A percentile compares a stretch with the other conserved stretches of the same genome.
Conservation (phyloP, 2,888 invertebrate genomes). For the Laothoe populi region DNA sequence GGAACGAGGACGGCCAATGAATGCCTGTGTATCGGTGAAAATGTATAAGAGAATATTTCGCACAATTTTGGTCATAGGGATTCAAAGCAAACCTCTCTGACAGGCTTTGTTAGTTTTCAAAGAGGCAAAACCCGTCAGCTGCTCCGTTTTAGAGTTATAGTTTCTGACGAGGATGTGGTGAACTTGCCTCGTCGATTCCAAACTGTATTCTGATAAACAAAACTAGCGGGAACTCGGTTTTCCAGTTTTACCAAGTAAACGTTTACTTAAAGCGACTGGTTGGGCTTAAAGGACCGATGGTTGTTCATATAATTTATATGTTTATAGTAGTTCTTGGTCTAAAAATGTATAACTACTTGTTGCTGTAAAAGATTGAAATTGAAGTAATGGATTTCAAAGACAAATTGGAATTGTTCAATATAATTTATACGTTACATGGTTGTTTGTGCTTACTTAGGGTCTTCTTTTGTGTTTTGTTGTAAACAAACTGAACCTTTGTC, state of each 20-base stretch:
- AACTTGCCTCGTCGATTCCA: conserved; percentile 30
- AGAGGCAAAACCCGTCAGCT: conserved; percentile 55
- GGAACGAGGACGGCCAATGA: too few relatives aligned
- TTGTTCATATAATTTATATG: too few relatives aligned
- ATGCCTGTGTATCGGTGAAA: background rate
- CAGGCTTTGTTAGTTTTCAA: conserved; percentile 48
- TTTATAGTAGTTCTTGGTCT: too few relatives aligned
- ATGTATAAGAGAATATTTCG: background rate
- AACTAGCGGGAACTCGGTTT: conserved; percentile 20
- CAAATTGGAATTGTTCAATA: conserved; percentile 60
- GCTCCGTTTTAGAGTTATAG: conserved; percentile 49
- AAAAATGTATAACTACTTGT: too few relatives aligned
- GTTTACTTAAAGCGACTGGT: conserved; percentile 1
- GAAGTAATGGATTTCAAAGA: conserved; percentile 55
- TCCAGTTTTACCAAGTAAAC: conserved; percentile 20
- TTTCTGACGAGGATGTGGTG: conserved; percentile 41
- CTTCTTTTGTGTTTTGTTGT: conserved; percentile 69
- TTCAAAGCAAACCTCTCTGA: conserved; percentile 39
- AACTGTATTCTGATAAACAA: conserved; percentile 22
- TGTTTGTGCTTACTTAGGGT: conserved; percentile 67
- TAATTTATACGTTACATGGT: conserved; percentile 65
- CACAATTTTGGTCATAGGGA: conserved; percentile 14
- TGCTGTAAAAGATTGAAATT: conserved; percentile 39
- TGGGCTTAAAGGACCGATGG: background rate
- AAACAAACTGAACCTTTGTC: conserved; percentile 74